Evolutionary conservation across 2,888 invertebrate species (phyloP).

Genomic region (Drosophila hamatofila): DNA sequence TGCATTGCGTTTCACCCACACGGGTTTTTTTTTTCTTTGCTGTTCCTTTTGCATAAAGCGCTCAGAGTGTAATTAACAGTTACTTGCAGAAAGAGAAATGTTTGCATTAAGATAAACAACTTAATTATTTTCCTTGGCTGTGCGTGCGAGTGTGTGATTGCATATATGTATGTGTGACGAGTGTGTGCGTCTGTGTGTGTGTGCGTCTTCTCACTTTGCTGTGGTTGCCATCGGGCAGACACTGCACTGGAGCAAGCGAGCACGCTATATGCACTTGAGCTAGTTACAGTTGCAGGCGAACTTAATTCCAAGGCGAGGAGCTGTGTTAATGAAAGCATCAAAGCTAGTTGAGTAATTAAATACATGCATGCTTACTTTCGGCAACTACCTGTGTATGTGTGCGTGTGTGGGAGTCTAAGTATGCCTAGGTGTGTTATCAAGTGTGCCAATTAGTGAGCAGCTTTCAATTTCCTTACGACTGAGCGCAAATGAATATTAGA

Average conservation of each 20-base stretch:
- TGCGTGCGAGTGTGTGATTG: constrained; percentile 21
- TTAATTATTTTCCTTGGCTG: constrained; percentile 69
- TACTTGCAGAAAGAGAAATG: constrained; percentile 68
- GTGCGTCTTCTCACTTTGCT: constrained; percentile 36
- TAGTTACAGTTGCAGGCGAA: constrained; percentile 36
- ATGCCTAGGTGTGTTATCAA: constrained; percentile 21
- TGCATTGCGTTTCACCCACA: constrained; percentile 44
- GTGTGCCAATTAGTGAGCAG: constrained; percentile 42
- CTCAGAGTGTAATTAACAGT: constrained; percentile 70
- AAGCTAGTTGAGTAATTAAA: constrained; percentile 60
- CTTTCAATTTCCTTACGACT: constrained; percentile 34
- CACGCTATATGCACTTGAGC: constrained; percentile 36
- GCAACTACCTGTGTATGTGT: neutral
- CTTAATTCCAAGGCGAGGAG: constrained; percentile 17
- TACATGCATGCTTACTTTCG: constrained; percentile 25
- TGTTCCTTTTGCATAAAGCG: constrained; percentile 49
- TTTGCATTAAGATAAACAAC: constrained; percentile 78
- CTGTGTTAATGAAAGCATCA: constrained; percentile 50
- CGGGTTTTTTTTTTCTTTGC: constrained; percentile 1
- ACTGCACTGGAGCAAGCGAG: constrained; percentile 18
- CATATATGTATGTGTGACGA: neutral
- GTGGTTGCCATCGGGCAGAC: constrained; percentile 38
- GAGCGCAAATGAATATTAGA: neutral
- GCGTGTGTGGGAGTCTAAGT: neutral
- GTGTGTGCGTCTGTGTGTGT: constrained; percentile 7